Evolutionary conservation across 2,888 invertebrate genomes (phyloP), one percentile per base, ranked within the genome.

Genomic region (Nematopogon swammerdamellus): DNA sequence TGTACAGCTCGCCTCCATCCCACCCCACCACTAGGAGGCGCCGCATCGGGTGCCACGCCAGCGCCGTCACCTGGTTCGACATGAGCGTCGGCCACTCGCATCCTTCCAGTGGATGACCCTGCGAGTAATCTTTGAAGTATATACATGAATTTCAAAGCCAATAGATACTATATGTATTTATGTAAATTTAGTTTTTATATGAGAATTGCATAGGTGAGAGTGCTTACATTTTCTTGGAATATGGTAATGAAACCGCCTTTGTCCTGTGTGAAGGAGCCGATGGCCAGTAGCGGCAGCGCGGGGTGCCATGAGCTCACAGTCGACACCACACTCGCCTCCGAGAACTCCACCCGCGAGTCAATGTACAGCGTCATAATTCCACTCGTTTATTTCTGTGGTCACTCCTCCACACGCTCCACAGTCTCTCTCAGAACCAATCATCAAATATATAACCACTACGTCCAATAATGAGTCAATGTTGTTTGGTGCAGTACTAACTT

Each of bases 41-140:
- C 61, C 88, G 85, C 48, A 86, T 86, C 1, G 97, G 95, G 71
- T 97, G 97, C 97, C 97, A 97, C 2, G 86, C 83, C 30, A 95
- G 66, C 1, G 90, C 85, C 16, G 92, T 90, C 1, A 91, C 89
- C 79, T 92, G 92, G 48, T 89, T 89, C 16, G 88, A 86, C 19
- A 87, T 69, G 60, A 92, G 86, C 45, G 86, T 84, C 2, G 91
- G 88, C 68, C 88, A 88, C 49, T 88, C 88, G 42, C 91, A 84
- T 60, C 90, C 91, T 56, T 85, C 84, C 52, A 91, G 68, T 11
- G 87, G 83, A 61, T 88, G 86, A 4, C 92, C 92, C 88, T 92
- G 67, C 50, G 71, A 67, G n/a, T n/a, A n/a, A n/a, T n/a, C n/a
- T n/a, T n/a, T 45, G 45, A 48, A 18, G 11, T 25, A 36, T 4